Base-by-base conservation (phyloP, 2,888 invertebrate species). In the Scaptomyza flava region DNA sequence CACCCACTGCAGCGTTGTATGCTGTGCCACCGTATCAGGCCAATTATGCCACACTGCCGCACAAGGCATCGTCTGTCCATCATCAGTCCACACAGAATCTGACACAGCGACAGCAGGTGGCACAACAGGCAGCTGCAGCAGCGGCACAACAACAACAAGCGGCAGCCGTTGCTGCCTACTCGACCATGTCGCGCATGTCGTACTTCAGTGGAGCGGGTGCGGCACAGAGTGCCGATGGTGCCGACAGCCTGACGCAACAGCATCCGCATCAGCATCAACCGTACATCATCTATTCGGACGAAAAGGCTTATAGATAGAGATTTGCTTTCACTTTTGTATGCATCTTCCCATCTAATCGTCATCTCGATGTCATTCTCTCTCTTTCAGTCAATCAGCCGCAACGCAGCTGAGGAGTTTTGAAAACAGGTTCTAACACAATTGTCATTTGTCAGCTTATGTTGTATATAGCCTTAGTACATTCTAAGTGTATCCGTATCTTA, bases 1-100 rank as follows among this genome's bases (percentile, higher is more conserved):
- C 91, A 12, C 92, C 92, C 2, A 92, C 93, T 0, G 91, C 93
- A 0, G 93, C 93, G 0, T 82, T 94, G 4, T 94, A 94, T 69
- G 94, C 93, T 0, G 93, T 95, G 17, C 94, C 95, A 0, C 93
- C 95, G 93, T 43, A 92, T 94, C 90, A 95, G 94, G 33, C 95
- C 72, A 76, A 76, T 93, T 94, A 95, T 95, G 52, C 96, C 95
- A 34, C 92, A 94, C 80, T 95, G 95, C 41, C 95, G 94, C 89
- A 84, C 52, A 95, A 95, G 90, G 91, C 94, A 66, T 82, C 90
- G 8, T 90, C 91, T 42, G 81, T 91, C 45, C 91, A 91, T 48
- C 91, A 91, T 50, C 91, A 92, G 53, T 92, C 92, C 6, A 89
- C 88, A 50, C 91, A 91, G 63, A 92, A 89, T 79, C 79, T 92